A percentile compares a stretch with the other conserved stretches of the same genome.
Conservation (phyloP, 2,113 vertebrate genomes). For the Ammodytes marinus region DNA sequence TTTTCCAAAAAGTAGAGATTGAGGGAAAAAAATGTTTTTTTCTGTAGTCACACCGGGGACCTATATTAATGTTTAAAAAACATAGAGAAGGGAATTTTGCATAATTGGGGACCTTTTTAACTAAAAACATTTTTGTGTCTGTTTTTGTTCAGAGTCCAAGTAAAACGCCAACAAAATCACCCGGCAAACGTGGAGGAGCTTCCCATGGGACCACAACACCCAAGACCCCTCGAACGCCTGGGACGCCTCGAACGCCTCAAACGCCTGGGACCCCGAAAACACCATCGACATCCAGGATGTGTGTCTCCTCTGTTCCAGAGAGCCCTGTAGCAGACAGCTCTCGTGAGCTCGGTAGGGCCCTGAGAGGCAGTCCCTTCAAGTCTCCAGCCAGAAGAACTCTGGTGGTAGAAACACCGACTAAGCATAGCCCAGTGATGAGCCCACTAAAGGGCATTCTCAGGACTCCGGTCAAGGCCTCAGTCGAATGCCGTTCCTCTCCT, state of each 20-base stretch:
- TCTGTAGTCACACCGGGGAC: too few species aligned
- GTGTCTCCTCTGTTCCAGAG: conserved; percentile 42
- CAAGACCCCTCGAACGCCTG: conserved; percentile 36
- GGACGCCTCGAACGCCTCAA: too few species aligned
- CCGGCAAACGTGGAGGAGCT: conserved; percentile 57
- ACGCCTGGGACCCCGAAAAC: conserved; percentile 49
- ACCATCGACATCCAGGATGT: conserved; percentile 21
- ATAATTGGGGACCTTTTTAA: background rate
- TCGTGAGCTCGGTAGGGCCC: conserved; percentile 34
- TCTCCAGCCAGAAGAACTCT: conserved; percentile 61
- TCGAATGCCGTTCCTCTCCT: conserved; percentile 50
- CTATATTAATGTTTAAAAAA: background rate
- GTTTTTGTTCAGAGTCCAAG: conserved; percentile 73
- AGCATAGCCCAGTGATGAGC: conserved; percentile 65
- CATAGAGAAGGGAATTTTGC: background rate
- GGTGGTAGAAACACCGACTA: conserved; percentile 54
- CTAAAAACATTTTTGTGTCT: background rate
- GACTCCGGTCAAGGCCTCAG: conserved; percentile 71
- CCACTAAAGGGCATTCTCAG: conserved; percentile 70
- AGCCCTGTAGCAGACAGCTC: conserved; percentile 52
- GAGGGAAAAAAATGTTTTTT: too few species aligned
- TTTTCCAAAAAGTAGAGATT: too few species aligned
- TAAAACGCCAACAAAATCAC: conserved; percentile 82
- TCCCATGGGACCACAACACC: conserved; percentile 44
- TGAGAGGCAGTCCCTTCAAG: conserved; percentile 72